Percentiles rank a stretch among this genome's conserved stretches.
Evolutionary conservation across 1,140 invertebrate genomes (phyloP).

Genomic region (Melanaphis sacchari): DNA sequence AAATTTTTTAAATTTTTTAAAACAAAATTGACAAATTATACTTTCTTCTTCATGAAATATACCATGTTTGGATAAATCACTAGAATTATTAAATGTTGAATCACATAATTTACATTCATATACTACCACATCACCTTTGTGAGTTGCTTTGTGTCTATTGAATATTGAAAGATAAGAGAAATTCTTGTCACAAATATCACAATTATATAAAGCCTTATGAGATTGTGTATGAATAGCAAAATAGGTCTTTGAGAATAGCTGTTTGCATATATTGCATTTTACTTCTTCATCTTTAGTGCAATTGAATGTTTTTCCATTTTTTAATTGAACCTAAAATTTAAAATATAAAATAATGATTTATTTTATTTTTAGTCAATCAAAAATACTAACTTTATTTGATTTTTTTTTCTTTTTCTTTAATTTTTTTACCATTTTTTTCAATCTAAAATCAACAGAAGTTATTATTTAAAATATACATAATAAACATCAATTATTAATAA

Average conservation of each 20-base stretch:
- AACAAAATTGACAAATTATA: conserved; percentile 11
- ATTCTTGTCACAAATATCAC: conserved; percentile 6
- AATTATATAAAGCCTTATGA: neutral
- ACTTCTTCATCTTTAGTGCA: neutral
- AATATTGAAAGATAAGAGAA: conserved; percentile 1
- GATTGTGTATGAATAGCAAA: conserved; percentile 2
- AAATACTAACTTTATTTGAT: neutral
- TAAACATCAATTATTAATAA: neutral
- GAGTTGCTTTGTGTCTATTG: conserved; percentile 20
- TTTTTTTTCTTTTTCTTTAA: neutral
- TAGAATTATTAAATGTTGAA: neutral
- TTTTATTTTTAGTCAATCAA: neutral
- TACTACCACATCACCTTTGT: neutral
- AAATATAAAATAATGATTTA: neutral
- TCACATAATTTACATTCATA: neutral
- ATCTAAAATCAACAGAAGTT: neutral
- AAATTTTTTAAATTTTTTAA: neutral
- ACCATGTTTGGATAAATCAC: neutral
- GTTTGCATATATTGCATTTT: neutral
- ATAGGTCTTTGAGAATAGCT: neutral
- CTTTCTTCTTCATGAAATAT: neutral
- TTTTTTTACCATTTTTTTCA: neutral
- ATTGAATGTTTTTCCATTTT: neutral
- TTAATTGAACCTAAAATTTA: neutral
- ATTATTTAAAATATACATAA: neutral